Evolutionary conservation across 2,797 vertebrate species (phyloP).

Genomic region (Pelochelys cantorii): DNA sequence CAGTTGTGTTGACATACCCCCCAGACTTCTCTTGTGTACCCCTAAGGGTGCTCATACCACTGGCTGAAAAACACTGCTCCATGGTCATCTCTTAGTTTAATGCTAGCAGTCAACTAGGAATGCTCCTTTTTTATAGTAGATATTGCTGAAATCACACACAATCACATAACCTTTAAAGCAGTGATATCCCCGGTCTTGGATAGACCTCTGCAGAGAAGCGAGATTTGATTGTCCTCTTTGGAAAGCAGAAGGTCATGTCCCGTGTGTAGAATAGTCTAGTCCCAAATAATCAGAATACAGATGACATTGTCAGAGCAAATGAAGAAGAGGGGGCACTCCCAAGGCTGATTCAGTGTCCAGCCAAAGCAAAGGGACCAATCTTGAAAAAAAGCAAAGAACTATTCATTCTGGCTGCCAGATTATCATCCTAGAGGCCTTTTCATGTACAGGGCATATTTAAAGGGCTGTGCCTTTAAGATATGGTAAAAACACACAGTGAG

Average conservation of each 20-base stretch:
- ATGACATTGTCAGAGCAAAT: background rate
- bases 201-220: background rate
- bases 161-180: background rate
- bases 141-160: background rate
- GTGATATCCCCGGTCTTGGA: background rate
- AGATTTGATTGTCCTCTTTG: background rate
- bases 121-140: background rate
- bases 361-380: background rate
- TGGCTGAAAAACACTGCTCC: too few species aligned
- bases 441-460: background rate
- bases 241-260: background rate
- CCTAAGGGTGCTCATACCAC: too few species aligned
- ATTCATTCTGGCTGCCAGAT: background rate
- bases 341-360: background rate
- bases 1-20: too few species aligned
- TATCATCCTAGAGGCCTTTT: background rate
- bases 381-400: background rate
- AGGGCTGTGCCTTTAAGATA: background rate
- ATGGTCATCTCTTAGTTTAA: background rate
- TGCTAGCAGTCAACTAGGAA: background rate
- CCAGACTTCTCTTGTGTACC: too few species aligned
- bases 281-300: background rate
- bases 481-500: background rate
- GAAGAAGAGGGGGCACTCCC: background rate
- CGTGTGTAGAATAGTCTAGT: background rate